Evolutionary conservation across 1,140 invertebrate species (phyloP).

Genomic region (Nebria ingens): DNA sequence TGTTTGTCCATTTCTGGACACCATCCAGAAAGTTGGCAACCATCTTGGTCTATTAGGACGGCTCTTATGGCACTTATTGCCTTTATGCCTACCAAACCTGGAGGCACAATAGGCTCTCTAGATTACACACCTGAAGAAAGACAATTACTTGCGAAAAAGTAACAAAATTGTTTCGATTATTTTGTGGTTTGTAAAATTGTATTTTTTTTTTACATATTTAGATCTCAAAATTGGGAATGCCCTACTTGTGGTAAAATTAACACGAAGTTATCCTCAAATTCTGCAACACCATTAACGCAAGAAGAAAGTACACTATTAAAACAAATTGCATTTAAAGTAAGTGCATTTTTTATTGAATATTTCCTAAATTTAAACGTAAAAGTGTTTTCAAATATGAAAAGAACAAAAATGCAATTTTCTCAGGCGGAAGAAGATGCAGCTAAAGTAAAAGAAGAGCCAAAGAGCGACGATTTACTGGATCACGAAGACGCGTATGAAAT

Average conservation of each 20-base stretch:
- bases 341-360: background rate
- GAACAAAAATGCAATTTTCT: constrained; percentile 12
- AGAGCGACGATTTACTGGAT: constrained; percentile 10
- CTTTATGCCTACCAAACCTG: constrained; percentile 85
- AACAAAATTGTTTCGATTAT: constrained; percentile 17
- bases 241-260: constrained; percentile 45
- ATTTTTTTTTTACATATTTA: too few species aligned
- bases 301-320: constrained; percentile 35
- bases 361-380: background rate
- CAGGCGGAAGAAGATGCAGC: constrained; percentile 26
- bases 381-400: background rate
- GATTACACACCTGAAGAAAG: constrained; percentile 80
- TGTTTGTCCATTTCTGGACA: constrained; percentile 95
- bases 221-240: constrained; percentile 47
- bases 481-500: background rate
- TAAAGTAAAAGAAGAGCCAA: constrained; percentile 15
- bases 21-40: constrained; percentile 95
- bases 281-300: constrained; percentile 34
- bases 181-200: background rate
- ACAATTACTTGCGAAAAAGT: constrained; percentile 70
- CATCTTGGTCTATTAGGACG: constrained; percentile 92
- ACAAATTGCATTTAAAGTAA: constrained; percentile 31
- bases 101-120: constrained; percentile 81
- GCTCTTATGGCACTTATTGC: constrained; percentile 85
- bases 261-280: constrained; percentile 33